A percentile compares a stretch with the other conserved stretches of the same genome.
These are phyloP conservation scores for Bombus fervidus DNA, from an alignment of 1,140 invertebrate species.

Conservation along the genomic window DNA sequence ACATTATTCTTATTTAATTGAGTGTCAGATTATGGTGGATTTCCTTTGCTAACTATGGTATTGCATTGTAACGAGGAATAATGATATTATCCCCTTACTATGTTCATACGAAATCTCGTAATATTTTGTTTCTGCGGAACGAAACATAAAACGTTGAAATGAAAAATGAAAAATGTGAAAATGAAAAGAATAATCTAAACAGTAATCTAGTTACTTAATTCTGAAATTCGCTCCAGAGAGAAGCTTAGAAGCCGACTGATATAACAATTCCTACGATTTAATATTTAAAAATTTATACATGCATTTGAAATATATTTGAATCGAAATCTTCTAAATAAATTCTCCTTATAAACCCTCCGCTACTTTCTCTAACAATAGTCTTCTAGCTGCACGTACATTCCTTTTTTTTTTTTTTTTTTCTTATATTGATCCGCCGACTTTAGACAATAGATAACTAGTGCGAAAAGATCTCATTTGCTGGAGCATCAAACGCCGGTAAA, in stretches of 20 bases:
- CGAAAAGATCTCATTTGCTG: background rate
- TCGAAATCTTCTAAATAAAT: too few relatives aligned
- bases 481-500: background rate
- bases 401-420: too few relatives aligned
- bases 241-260: background rate
- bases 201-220: background rate
- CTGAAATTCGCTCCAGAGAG: conserved; percentile 10
- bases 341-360: too few relatives aligned
- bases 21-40: background rate
- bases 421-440: too few relatives aligned
- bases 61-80: background rate
- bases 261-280: background rate
- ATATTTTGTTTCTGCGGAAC: background rate
- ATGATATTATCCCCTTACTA: background rate
- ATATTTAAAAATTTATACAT: background rate
- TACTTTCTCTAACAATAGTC: too few relatives aligned
- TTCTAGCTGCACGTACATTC: too few relatives aligned
- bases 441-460: too few relatives aligned
- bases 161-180: too few relatives aligned
- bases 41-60: background rate
- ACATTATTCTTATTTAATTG: background rate
- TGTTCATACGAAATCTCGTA: background rate
- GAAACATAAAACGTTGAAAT: too few relatives aligned
- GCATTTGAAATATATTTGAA: too few relatives aligned
- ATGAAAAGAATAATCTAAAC: background rate